Evolutionary conservation across 2,113 vertebrate genomes (phyloP).

Genomic region (Lepisosteus osseus): DNA sequence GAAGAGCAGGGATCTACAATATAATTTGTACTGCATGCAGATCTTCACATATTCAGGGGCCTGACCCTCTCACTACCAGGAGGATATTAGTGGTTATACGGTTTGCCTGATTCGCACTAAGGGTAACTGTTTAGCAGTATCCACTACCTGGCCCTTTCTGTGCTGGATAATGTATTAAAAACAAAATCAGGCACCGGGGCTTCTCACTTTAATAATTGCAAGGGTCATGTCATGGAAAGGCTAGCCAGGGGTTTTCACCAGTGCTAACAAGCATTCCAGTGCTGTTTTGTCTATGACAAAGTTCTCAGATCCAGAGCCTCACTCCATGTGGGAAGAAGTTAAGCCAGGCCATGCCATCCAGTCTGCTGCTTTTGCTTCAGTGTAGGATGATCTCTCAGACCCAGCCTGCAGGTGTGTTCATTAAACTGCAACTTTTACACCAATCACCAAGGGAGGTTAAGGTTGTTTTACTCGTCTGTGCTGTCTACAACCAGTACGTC

Average conservation of each 20-base stretch:
- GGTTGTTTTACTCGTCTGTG: too few species aligned
- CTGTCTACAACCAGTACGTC: too few species aligned
- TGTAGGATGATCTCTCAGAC: background rate
- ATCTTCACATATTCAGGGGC: background rate
- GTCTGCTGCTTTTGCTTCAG: background rate
- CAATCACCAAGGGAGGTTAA: too few species aligned
- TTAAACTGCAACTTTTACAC: too few species aligned
- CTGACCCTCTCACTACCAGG: background rate
- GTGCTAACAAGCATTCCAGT: background rate
- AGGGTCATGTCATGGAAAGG: background rate
- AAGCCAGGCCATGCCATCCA: background rate
- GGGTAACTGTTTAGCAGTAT: background rate
- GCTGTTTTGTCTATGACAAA: background rate
- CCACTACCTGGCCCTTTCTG: background rate
- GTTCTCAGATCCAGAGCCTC: background rate
- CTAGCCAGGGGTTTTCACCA: background rate
- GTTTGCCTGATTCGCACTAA: background rate
- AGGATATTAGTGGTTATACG: background rate
- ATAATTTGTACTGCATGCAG: background rate
- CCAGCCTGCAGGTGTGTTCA: background rate
- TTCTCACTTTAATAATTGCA: background rate
- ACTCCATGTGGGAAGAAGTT: background rate
- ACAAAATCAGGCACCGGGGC: background rate
- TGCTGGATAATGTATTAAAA: background rate
- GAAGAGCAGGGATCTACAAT: conserved; percentile 4